Percentiles rank a stretch among this genome's conserved stretches.
Evolutionary conservation across 2,888 invertebrate species (phyloP).

Genomic region (Dusona sp.): DNA sequence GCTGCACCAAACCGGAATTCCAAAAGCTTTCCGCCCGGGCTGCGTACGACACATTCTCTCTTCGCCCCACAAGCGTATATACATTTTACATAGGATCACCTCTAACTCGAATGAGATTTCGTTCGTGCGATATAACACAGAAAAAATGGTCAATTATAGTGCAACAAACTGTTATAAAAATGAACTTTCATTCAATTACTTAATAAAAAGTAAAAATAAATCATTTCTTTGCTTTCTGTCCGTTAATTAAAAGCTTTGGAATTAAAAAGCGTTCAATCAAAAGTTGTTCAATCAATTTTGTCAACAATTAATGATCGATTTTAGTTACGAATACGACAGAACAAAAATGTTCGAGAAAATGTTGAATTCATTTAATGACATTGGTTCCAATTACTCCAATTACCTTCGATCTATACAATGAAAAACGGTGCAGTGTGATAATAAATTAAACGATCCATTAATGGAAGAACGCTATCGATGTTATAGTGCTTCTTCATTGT

Average conservation of each 20-base stretch:
- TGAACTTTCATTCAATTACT: background rate
- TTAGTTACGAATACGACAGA: background rate
- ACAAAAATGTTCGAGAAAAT: background rate
- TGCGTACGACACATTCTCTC: background rate
- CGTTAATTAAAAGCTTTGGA: background rate
- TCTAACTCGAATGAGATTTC: background rate
- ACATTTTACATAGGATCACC: background rate
- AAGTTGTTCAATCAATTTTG: background rate
- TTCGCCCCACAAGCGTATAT: background rate
- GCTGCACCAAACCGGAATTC: conserved; percentile 31
- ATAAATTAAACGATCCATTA: background rate
- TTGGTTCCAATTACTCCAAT: background rate
- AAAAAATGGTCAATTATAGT: background rate
- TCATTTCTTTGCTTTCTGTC: background rate
- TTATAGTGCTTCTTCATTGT: conserved; percentile 6
- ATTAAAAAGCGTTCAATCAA: background rate
- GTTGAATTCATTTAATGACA: background rate
- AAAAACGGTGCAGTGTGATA: background rate
- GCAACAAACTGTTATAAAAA: background rate
- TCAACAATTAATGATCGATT: background rate
- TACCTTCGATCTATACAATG: background rate
- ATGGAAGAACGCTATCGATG: background rate
- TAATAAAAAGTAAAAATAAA: background rate
- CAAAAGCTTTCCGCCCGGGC: conserved; percentile 40
- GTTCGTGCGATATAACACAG: background rate